phyloP scores from a whole-genome alignment of 2,888 invertebrate genomes.

The Mactromeris polynyma region DNA sequence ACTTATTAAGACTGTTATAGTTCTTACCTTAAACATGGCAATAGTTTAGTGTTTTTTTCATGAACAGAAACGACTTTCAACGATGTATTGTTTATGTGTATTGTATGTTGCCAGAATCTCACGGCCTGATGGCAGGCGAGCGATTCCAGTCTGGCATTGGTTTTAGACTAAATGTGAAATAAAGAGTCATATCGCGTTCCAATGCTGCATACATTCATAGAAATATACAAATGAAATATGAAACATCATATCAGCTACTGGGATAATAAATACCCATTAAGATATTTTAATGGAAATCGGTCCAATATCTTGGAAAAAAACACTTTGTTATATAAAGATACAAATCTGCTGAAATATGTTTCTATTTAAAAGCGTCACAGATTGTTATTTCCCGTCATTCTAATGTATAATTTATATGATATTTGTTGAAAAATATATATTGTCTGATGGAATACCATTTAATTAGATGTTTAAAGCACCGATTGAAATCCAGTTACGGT shows the following conservation, averaged over 20 bases:
- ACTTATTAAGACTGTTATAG: too few relatives aligned
- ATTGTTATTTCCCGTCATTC: constrained; percentile 43
- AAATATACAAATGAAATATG: constrained; percentile 51
- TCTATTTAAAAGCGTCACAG: constrained; percentile 31
- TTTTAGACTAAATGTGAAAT: not conserved
- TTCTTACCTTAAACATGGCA: too few relatives aligned
- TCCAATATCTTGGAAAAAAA: constrained; percentile 28
- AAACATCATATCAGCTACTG: constrained; percentile 43
- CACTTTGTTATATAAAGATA: constrained; percentile 39
- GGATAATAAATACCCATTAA: constrained; percentile 63
- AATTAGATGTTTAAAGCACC: constrained; percentile 31
- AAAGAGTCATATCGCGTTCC: constrained; percentile 43
- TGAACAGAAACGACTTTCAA: too few relatives aligned
- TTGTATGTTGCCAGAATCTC: too few relatives aligned
- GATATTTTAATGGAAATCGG: constrained; percentile 55
- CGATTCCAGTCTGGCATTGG: not conserved
- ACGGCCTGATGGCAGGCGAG: not conserved
- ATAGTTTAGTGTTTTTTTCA: too few relatives aligned
- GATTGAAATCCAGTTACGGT: constrained; percentile 36
- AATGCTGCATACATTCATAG: constrained; percentile 31
- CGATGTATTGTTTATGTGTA: too few relatives aligned
- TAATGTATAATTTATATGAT: constrained; percentile 55
- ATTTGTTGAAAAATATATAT: constrained; percentile 44
- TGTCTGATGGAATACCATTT: constrained; percentile 46
- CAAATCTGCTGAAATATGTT: constrained; percentile 47